Base-by-base conservation (phyloP, 2,113 vertebrate species). In the Melozone crissalis region DNA sequence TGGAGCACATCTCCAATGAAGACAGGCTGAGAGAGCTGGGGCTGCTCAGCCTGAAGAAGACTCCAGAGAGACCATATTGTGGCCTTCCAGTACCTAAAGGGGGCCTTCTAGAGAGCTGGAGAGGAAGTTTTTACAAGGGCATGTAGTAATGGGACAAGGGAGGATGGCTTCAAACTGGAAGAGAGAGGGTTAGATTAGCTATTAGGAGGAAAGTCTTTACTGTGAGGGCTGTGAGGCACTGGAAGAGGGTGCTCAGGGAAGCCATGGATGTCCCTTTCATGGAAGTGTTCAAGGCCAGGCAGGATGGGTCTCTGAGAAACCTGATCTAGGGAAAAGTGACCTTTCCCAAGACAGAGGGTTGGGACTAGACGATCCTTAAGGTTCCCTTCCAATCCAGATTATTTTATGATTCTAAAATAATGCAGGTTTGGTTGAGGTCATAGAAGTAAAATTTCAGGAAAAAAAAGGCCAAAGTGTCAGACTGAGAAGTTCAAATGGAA, bases 261-360 rank as follows among this genome's bases (percentile, higher is more conserved):
- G 17, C 5, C 0, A 0, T 35, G 15, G 55, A 31, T 69, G 24
- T 5, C 20, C 8, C 15, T 23, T 9, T 5, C 30, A 30, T 47
- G 30, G 17, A 18, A 76, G 8, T 23, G 21, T 16, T 76, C n/a
- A 55, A 23, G 30, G 55, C 17, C 15, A 35, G 5, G 39, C 3
- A 30, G 62, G 59, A 75, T 21, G n/a, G 24, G 10, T 18, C n/a
- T 76, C 22, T 12, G 9, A 83, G 55, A 1, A 41, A 22, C 41
- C 20, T 76, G 41, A 13, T 18, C 30, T 27, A 62, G 17, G 27
- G 21, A 68, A 55, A 83, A 10, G n/a, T 62, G 39, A 21, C 46
- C 54, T 11, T 61, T 11, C 7, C 30, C 7, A 1, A 15, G 24
- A n/a, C 30, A 68, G n/a, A 17, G 6, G 3, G 2, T n/a, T 82